These are phyloP conservation scores for Neofelis nebulosa DNA, from an alignment of 2,113 vertebrate genomes.

Conservation along the genomic window DNA sequence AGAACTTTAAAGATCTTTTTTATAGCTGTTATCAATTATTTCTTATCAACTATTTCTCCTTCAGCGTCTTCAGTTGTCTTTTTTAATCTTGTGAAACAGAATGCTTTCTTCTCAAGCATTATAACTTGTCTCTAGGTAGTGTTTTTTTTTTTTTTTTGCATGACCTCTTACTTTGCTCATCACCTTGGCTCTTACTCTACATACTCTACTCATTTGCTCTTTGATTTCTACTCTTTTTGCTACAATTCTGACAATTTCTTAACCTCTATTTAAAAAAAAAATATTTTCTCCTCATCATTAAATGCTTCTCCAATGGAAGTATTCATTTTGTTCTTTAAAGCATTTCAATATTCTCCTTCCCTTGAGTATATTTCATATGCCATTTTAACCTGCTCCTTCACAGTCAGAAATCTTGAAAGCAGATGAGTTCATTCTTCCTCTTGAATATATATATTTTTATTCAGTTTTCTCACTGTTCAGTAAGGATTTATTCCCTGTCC, in stretches of 20 bases:
- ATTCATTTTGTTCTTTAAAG: constrained; percentile 30
- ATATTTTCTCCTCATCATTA: neutral
- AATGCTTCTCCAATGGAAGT: neutral
- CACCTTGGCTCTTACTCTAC: constrained; percentile 11
- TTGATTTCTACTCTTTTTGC: constrained; percentile 55
- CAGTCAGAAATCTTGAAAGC: neutral
- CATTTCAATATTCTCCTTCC: constrained; percentile 44
- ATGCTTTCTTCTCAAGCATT: neutral
- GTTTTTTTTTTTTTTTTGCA: neutral
- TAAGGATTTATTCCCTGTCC: neutral
- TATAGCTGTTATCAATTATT: neutral
- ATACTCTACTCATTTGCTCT: constrained; percentile 45
- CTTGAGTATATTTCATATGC: constrained; percentile 6
- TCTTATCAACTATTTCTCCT: neutral
- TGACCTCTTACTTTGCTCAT: neutral
- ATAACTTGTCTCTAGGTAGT: neutral
- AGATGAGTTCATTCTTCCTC: neutral
- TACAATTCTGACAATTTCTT: constrained; percentile 26
- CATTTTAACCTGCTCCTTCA: constrained; percentile 1
- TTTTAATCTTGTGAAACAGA: neutral
- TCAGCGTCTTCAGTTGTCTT: constrained; percentile 6
- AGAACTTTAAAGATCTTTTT: neutral
- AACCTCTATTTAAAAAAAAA: neutral
- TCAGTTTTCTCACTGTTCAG: neutral
- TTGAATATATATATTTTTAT: neutral